Conservation (phyloP, 2,113 vertebrate genomes). For the Carassius gibelio region DNA sequence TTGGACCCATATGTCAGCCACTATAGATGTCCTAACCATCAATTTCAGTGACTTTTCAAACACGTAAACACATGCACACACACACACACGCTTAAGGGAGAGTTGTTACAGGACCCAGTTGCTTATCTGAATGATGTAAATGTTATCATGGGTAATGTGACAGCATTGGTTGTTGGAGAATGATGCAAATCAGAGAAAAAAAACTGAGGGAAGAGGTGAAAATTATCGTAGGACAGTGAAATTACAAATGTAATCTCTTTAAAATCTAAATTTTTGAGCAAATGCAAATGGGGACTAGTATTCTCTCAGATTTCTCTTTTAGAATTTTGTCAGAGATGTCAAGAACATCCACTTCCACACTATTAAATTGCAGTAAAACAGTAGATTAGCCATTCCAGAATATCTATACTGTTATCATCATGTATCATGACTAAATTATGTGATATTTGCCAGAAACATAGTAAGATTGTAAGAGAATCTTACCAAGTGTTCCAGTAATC, state of each 20-base stretch:
- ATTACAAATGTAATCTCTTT: background rate
- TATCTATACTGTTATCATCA: background rate
- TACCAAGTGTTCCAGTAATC: too few species aligned
- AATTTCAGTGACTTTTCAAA: slow-evolving; percentile 47
- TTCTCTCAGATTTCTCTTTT: background rate
- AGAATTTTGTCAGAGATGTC: background rate
- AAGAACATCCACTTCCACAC: background rate
- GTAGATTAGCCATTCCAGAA: background rate
- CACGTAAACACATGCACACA: background rate
- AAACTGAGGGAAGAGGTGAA: background rate
- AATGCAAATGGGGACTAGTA: background rate
- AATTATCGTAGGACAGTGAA: background rate
- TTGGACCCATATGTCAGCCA: slow-evolving; percentile 41
- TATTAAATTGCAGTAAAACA: background rate
- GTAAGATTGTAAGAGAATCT: too few species aligned
- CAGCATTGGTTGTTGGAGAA: slow-evolving; percentile 7
- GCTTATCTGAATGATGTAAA: slow-evolving; percentile 41
- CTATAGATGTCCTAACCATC: slow-evolving; percentile 50
- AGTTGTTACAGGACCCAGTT: slow-evolving; percentile 33
- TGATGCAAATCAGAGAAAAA: background rate
- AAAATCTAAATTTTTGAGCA: background rate
- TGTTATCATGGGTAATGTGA: slow-evolving; percentile 5
- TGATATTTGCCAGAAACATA: background rate
- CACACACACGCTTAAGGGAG: slow-evolving; percentile 22
- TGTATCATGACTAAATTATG: background rate